Evolutionary conservation across 2,797 vertebrate species (phyloP).

Genomic region (Lemur catta): DNA sequence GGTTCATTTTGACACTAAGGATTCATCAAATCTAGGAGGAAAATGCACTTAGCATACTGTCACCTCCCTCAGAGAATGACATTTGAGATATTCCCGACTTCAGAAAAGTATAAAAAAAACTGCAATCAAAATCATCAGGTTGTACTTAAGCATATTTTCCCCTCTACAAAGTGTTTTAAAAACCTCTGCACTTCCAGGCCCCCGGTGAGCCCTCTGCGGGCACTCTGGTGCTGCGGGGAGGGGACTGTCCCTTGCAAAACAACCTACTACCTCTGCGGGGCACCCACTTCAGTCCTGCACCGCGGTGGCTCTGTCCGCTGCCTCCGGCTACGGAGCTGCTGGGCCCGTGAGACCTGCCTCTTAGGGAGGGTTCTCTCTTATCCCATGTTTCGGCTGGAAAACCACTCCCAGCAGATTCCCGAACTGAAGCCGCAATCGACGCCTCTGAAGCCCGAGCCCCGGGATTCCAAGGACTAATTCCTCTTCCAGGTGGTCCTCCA

Average conservation of each 20-base stretch:
- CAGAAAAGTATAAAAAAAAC: neutral
- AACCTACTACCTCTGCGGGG: neutral
- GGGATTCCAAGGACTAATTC: neutral
- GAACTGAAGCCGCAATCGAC: neutral
- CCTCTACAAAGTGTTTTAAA: neutral
- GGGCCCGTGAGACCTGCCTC: neutral
- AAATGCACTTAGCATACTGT: neutral
- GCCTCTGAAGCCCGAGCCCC: neutral
- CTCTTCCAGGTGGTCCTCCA: neutral
- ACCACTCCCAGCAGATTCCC: neutral
- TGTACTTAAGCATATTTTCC: neutral
- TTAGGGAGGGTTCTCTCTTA: neutral
- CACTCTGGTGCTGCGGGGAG: neutral
- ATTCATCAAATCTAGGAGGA: neutral
- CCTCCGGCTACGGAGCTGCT: neutral
- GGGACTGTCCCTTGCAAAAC: neutral
- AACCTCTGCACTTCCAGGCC: neutral
- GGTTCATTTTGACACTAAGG: neutral
- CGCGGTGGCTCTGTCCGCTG: neutral
- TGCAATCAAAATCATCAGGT: neutral
- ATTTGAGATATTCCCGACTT: neutral
- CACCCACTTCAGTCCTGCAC: neutral
- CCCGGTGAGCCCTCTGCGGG: neutral
- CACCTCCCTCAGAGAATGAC: neutral
- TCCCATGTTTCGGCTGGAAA: conserved; percentile 15